Base-by-base conservation (phyloP, 2,797 vertebrate species). In the Odontamblyopus rebecca region DNA sequence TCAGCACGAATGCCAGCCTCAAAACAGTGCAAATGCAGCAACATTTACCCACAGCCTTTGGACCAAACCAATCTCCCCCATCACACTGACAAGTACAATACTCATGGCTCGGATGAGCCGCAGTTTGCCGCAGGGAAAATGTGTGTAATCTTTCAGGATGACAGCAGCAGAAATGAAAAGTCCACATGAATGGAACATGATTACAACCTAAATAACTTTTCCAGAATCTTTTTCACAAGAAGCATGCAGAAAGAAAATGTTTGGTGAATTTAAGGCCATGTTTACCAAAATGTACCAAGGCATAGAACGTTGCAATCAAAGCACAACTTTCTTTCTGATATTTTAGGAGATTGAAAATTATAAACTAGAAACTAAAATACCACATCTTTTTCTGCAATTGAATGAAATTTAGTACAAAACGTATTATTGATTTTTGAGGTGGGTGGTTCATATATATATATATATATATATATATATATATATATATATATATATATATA, bases 1-100 rank as follows among this genome's bases (percentile, higher is more conserved):
- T 82, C 71, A 60, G 38, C 67, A 67, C n/a, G 54, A 32, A 29
- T 48, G 44, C 32, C 41, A 81, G 68, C 61, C 71, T 77, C 67
- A 35, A 8, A 53, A 2, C 56, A 62, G 18, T 27, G 4, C 38
- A 38, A 67, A 68, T 70, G 68, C 51, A 29, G 70, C 29, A 30
- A 69, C 61, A 3, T 53, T 73, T 57, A 29, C 27, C 18, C 0
- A n/a, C 15, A 61, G 71, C 68, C 67, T 65, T 60, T 60, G 57
- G n/a, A 77, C 35, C 53, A 29, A 61, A 78, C 61, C 79, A 76
- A 59, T 79, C 67, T 26, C 0, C 18, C 67, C 29, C 57, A 71
- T 76, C 69, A 57, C 57, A 5, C 38, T 68, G 73, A 79, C 69
- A 62, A 57, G 73, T 73, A 23, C 18, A 57, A 70, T 56, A 71